Evolutionary conservation across 1,140 invertebrate genomes (phyloP), one percentile per base, ranked within the genome.

Genomic region (Pissodes strobi): DNA sequence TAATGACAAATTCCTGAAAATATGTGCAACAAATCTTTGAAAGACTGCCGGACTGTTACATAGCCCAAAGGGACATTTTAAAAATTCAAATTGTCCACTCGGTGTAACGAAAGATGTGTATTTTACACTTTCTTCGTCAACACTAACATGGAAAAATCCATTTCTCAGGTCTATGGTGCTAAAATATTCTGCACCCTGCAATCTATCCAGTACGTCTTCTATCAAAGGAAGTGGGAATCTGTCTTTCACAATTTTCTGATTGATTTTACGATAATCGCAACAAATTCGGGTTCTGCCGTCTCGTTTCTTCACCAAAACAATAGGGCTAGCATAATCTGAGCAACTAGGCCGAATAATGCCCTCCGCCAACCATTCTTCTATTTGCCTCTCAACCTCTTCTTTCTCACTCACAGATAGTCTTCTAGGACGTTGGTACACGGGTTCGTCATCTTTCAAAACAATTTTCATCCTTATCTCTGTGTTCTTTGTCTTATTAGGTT

Each of bases 191-290:
- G 61, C 66, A 21, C 38, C 48, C 52, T 70, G 46, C 43, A 73
- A 59, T 49, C 37, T 43, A 64, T 71, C 66, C 2, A 73, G 34
- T 43, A 46, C 55, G 37, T 72, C 69, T 15, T 72, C 70, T 12
- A 74, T 75, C n/a, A n/a, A n/a, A n/a, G n/a, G n/a, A n/a, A n/a
- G n/a, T n/a, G n/a, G n/a, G n/a, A n/a, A n/a, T n/a, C n/a, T n/a
- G n/a, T n/a, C n/a, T n/a, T n/a, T n/a, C n/a, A n/a, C n/a, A n/a
- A n/a, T n/a, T n/a, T n/a, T 48, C 27, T 71, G 68, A 64, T 85
- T 85, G 1, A 85, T 45, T 34, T 58, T 45, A 8, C 82, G 64
- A 64, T 79, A 85, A 65, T 86, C 82, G 2, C 82, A 66, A 72
- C 82, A 86, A 8, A 84, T 74, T 37, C 83, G 41, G 4, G 64